Conservation (phyloP, 1,140 invertebrate species). For the Aculops lycopersici region DNA sequence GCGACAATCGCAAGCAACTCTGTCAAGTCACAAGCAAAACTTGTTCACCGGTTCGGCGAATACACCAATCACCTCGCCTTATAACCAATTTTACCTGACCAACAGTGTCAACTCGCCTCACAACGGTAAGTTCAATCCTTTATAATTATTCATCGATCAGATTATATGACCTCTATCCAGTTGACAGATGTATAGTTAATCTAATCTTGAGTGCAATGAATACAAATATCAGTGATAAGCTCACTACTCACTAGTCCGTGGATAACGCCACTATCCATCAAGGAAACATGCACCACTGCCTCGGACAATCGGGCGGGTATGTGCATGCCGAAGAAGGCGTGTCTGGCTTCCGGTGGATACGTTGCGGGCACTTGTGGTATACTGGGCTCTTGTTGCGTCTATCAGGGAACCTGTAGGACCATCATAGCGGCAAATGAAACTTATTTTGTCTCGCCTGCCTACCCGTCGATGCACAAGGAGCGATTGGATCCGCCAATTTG, state of each 20-base stretch:
- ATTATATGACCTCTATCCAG: neutral
- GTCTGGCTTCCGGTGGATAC: conserved; percentile 8
- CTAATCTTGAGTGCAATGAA: neutral
- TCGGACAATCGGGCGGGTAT: conserved; percentile 8
- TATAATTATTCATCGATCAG: neutral
- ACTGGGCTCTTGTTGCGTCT: conserved; percentile 8
- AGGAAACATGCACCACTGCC: conserved; percentile 5
- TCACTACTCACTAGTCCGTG: neutral
- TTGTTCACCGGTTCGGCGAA: too few relatives aligned
- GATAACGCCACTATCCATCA: neutral
- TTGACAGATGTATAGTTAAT: neutral
- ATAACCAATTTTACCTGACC: neutral
- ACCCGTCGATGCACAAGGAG: conserved; percentile 6
- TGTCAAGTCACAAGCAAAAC: too few relatives aligned
- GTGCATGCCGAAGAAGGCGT: conserved; percentile 9
- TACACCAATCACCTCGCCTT: neutral
- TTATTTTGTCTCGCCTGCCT: conserved; percentile 9
- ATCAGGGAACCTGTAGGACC: conserved; percentile 9
- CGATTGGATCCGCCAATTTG: conserved; percentile 8
- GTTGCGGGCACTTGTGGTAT: conserved; percentile 8
- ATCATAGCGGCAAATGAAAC: conserved; percentile 9
- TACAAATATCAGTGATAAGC: too few relatives aligned
- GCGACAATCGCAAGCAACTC: neutral
- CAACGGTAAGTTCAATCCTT: neutral
- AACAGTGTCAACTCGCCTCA: neutral